Evolutionary conservation across 2,888 invertebrate genomes (phyloP).

Genomic region (Dendrolimus pini): DNA sequence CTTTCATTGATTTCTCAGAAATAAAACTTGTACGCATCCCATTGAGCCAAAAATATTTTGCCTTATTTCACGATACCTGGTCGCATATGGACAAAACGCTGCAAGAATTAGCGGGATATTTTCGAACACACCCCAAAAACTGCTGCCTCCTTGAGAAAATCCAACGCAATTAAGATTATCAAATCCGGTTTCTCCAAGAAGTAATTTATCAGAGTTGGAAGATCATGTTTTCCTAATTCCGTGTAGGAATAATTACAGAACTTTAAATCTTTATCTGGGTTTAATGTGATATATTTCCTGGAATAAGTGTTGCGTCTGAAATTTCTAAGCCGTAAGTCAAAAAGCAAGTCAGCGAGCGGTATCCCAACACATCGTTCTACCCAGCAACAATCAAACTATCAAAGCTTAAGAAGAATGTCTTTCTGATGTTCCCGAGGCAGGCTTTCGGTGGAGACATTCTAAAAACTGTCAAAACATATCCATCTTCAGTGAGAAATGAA

Average conservation of each 20-base stretch:
- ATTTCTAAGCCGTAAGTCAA: constrained; percentile 25
- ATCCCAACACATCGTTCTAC: constrained; percentile 26
- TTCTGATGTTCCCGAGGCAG: constrained; percentile 15
- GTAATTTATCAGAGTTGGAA: constrained; percentile 78
- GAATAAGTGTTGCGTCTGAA: constrained; percentile 45
- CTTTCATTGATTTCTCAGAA: constrained; percentile 30
- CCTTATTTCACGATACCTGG: neutral
- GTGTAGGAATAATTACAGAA: constrained; percentile 84
- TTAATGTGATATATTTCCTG: constrained; percentile 54
- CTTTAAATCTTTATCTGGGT: constrained; percentile 39
- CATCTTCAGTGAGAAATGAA: constrained; percentile 43
- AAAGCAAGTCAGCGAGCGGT: constrained; percentile 26
- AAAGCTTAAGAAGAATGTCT: constrained; percentile 42
- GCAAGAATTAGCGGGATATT: constrained; percentile 36
- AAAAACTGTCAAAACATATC: constrained; percentile 44
- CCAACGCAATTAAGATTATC: constrained; percentile 74
- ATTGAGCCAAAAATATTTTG: constrained; percentile 23
- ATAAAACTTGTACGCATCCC: constrained; percentile 37
- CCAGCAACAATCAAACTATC: constrained; percentile 52
- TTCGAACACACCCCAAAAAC: too few species aligned
- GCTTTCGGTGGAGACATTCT: constrained; percentile 27
- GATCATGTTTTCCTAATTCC: constrained; percentile 84
- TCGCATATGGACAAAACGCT: constrained; percentile 32
- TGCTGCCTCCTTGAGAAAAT: constrained; percentile 84
- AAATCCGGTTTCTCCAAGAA: constrained; percentile 34